These are phyloP conservation scores for Tiliqua scincoides DNA, from an alignment of 2,113 vertebrate species.

Conservation along the genomic window DNA sequence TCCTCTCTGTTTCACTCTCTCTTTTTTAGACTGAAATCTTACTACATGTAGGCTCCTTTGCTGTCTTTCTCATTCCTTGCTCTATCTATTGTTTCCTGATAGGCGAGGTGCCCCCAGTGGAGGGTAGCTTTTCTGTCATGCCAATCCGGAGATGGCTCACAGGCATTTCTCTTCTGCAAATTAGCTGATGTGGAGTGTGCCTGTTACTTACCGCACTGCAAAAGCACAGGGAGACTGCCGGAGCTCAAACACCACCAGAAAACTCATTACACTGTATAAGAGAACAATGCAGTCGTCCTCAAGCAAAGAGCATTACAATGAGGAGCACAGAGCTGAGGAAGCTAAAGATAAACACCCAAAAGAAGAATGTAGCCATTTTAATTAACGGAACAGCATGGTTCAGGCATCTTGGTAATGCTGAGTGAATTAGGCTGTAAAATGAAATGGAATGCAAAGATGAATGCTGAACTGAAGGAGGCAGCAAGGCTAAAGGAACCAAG, in stretches of 20 bases:
- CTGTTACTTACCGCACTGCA: slow-evolving; percentile 30
- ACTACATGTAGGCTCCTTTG: not conserved
- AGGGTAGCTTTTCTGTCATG: not conserved
- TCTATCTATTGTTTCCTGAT: not conserved
- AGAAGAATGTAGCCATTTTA: slow-evolving; percentile 2
- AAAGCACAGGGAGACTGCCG: not conserved
- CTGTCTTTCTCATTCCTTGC: not conserved
- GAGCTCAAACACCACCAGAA: not conserved
- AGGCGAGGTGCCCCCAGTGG: not conserved
- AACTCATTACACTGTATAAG: slow-evolving; percentile 27
- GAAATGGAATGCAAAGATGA: not conserved
- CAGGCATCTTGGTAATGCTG: slow-evolving; percentile 6
- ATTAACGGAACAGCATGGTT: slow-evolving; percentile 18
- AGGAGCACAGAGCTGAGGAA: slow-evolving; percentile 7
- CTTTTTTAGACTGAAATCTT: not conserved
- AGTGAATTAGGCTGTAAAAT: not conserved
- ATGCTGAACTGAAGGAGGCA: accelerated
- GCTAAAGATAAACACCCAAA: not conserved
- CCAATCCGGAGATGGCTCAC: not conserved
- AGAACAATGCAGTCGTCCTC: slow-evolving; percentile 21
- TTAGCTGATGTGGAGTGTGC: slow-evolving; percentile 14
- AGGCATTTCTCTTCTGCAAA: slow-evolving; percentile 6
- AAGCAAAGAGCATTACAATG: slow-evolving; percentile 26
- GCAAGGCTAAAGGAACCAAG: not conserved
- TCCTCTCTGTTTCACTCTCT: not conserved